These are phyloP conservation scores for Tapirus terrestris DNA, from an alignment of 2,113 vertebrate species.

Conservation along the genomic window DNA sequence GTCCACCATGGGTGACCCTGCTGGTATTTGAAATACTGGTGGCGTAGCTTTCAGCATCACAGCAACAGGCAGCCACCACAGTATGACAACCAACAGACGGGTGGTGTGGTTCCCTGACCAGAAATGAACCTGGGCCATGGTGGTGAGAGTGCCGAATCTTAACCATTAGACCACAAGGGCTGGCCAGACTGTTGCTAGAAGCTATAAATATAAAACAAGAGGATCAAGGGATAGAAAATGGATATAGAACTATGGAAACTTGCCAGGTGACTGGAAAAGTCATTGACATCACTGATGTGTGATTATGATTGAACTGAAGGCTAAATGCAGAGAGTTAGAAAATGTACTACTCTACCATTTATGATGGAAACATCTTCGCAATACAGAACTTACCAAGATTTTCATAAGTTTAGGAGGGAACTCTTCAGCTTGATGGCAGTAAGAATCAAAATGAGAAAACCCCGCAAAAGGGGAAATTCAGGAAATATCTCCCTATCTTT, in stretches of 20 bases:
- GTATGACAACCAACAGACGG: no score
- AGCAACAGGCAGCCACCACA: no score
- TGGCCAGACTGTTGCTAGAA: not conserved
- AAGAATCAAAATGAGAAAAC: slow-evolving; percentile 24
- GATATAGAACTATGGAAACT: not conserved
- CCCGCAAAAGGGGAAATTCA: not conserved
- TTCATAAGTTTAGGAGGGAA: not conserved
- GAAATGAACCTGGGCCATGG: no score
- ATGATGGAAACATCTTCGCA: not conserved
- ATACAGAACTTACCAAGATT: not conserved
- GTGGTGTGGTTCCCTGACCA: no score
- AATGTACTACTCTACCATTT: not conserved
- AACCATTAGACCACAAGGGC: no score
- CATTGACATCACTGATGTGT: not conserved
- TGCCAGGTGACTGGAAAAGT: not conserved
- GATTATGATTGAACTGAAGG: not conserved
- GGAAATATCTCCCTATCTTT: not conserved
- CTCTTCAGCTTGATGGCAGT: not conserved
- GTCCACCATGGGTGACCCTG: no score
- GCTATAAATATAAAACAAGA: not conserved
- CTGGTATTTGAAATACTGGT: no score
- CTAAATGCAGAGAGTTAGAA: not conserved
- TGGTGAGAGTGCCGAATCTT: no score
- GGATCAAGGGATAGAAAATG: not conserved
- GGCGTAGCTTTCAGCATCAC: no score